These are phyloP conservation scores for Anguilla rostrata DNA, from an alignment of 2,113 vertebrate species.

Conservation along the genomic window DNA sequence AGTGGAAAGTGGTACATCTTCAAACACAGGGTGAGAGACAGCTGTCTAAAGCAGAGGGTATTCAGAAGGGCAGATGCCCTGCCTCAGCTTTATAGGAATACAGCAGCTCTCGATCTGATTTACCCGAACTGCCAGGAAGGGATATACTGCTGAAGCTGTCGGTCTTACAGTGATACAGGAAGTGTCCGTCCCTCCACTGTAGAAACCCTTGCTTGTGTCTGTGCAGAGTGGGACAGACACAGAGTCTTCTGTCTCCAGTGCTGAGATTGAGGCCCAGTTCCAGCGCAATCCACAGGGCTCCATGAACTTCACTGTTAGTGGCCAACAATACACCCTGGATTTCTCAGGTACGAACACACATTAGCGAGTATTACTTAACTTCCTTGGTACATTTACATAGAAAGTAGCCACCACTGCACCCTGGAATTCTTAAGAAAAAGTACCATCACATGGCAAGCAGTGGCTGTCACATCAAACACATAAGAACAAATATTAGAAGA, in stretches of 20 bases:
- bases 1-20: conserved; percentile 50
- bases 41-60: neutral
- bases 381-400: neutral
- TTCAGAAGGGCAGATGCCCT: neutral
- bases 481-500: neutral
- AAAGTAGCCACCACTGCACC: neutral
- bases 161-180: neutral
- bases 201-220: neutral
- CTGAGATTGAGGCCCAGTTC: conserved; percentile 57
- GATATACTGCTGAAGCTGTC: neutral
- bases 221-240: conserved; percentile 13
- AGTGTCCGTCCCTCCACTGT: neutral
- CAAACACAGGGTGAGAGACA: conserved; percentile 41
- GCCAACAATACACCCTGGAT: conserved; percentile 48
- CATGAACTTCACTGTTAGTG: conserved; percentile 45
- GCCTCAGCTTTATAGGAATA: neutral
- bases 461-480: neutral
- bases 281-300: conserved; percentile 24
- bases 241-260: conserved; percentile 47
- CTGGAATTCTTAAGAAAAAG: no score
- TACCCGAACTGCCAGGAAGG: neutral
- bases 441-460: neutral
- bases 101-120: neutral
- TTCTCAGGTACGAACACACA: conserved; percentile 52
- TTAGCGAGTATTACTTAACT: neutral